phyloP scores from a whole-genome alignment of 2,113 vertebrate genomes.

The Loxodonta africana region DNA sequence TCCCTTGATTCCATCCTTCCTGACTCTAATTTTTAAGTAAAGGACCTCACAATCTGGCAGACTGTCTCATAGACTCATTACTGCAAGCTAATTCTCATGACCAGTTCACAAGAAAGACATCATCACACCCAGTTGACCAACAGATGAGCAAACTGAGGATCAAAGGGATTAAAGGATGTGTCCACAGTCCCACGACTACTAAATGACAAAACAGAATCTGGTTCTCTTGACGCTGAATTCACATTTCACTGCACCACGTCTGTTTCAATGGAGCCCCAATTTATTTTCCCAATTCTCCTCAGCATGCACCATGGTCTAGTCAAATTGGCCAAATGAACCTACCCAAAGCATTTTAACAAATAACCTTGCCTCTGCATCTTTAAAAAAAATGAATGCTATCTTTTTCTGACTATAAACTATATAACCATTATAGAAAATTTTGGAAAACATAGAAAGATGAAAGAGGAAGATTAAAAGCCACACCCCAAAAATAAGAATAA shows the following conservation, averaged over 20 bases:
- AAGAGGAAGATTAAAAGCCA: not conserved
- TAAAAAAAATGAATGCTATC: not conserved
- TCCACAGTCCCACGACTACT: not conserved
- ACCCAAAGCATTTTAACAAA: not conserved
- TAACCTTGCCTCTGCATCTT: not conserved
- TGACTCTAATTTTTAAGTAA: not conserved
- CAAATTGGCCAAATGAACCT: not conserved
- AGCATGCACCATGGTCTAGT: not conserved
- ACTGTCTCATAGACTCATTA: not conserved
- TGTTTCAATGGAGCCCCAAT: not conserved
- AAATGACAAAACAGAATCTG: not conserved
- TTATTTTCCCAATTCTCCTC: not conserved
- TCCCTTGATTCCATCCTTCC: not conserved
- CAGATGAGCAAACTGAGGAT: not conserved
- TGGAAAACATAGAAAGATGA: not conserved
- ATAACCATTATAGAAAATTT: not conserved
- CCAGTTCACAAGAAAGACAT: not conserved
- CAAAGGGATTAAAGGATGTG: not conserved
- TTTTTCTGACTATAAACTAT: constrained; percentile 33
- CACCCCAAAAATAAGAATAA: not conserved
- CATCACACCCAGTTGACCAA: not conserved
- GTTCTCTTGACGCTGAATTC: not conserved
- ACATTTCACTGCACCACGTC: not conserved
- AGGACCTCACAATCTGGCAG: not conserved
- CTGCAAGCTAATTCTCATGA: not conserved